These are phyloP conservation scores for Platysternon megacephalum DNA, from an alignment of 2,113 vertebrate genomes.

Conservation along the genomic window DNA sequence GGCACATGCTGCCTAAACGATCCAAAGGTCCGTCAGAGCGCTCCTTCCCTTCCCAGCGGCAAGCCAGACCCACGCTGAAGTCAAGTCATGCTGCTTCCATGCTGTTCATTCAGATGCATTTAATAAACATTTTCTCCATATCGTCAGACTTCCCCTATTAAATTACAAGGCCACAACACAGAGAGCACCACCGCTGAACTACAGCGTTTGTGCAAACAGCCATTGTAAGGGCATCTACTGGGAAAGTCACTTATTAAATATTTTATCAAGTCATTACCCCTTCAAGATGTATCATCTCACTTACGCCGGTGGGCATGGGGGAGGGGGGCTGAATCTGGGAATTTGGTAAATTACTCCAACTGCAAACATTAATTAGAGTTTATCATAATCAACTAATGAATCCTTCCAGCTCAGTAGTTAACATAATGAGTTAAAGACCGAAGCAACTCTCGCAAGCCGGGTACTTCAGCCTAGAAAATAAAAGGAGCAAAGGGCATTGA, in stretches of 20 bases:
- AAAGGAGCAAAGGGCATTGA: conserved; percentile 45
- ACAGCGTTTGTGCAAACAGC: not conserved
- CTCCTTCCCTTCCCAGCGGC: not conserved
- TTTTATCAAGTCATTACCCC: conserved; percentile 64
- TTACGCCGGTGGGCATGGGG: conserved; percentile 23
- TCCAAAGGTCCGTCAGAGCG: not conserved
- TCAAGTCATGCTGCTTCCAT: not conserved
- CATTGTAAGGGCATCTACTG: conserved; percentile 19
- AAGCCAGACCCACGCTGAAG: not conserved
- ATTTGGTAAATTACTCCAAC: conserved; percentile 69
- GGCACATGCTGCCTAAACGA: not conserved
- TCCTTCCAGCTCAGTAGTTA: conserved; percentile 65
- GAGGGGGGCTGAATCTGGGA: conserved; percentile 46
- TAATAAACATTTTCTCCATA: not conserved
- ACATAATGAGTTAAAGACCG: conserved; percentile 59
- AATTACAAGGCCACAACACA: conserved; percentile 13
- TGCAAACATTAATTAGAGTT: conserved; percentile 73
- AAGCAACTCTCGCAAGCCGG: conserved; percentile 28
- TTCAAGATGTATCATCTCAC: conserved; percentile 47
- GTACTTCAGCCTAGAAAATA: conserved; percentile 23
- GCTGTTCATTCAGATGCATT: not conserved
- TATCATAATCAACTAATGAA: conserved; percentile 68
- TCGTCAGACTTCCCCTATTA: not conserved
- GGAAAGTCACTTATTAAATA: conserved; percentile 58
- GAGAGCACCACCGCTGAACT: conserved; percentile 1